Base-by-base conservation (phyloP, 2,797 vertebrate genomes). In the Alauda arvensis region DNA sequence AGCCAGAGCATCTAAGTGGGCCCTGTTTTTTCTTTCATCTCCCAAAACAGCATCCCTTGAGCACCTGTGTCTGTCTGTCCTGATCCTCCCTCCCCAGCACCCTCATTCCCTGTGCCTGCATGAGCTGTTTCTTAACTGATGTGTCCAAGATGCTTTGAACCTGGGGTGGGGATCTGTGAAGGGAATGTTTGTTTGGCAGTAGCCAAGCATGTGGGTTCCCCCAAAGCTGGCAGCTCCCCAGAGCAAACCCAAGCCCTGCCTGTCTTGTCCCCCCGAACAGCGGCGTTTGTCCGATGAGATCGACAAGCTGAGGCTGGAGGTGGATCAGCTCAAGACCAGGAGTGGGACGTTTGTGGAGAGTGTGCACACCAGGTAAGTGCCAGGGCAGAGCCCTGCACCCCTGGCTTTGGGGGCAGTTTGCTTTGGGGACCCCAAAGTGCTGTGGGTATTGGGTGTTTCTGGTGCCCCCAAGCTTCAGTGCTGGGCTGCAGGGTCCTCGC, bases 251-350 rank as follows among this genome's bases (percentile, higher is more conserved):
- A 69, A 87, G 15, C 77, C 63, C 61, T 56, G 31, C 55, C 61
- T 63, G 48, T 86, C 59, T 86, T 52, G 23, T 85, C 74, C 10
- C 57, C 89, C 71, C 42, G 0, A 72, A 90, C 95, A 99, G 99
- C 98, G 98, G 87, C 98, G 98, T 43, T 95, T 99, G 88, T 98
- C 99, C 2, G 98, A 98, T 7, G 99, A 99, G 97, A 99, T 99
- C 17, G 98, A 99, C 92, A 99, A 99, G 87, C 95, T 99, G 91
- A 97, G 99, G 89, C 96, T 98, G 63, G 99, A 99, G 96, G 98
- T 99, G 4, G 99, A 99, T 94, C 98, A 99, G 93, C 96, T 99
- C 95, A 99, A 99, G 91, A 98, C 98, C 62, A 98, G 98, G 88
- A 98, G 98, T 33, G 98, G 98, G n/a, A 97, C 95, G 0, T 99